Conservation (phyloP, 2,797 vertebrate species). For the Siniperca obscura region DNA sequence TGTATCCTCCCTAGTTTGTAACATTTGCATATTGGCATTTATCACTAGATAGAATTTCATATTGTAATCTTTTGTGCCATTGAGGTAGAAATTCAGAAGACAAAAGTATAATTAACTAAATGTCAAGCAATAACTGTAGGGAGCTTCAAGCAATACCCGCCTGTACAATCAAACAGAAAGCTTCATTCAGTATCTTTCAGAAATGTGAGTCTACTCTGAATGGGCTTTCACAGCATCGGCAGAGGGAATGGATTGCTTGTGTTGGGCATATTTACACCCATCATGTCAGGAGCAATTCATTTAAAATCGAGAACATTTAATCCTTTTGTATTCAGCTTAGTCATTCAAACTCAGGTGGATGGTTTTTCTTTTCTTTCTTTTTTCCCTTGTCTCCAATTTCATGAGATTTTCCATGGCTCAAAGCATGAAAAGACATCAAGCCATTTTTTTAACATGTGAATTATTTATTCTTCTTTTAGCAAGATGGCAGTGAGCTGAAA, state of each 20-base stretch:
- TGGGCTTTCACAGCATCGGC: background rate
- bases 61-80: background rate
- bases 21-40: background rate
- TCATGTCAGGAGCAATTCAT: background rate
- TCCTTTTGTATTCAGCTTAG: conserved; percentile 15
- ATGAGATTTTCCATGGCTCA: background rate
- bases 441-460: background rate
- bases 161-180: background rate
- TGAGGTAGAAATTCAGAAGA: background rate
- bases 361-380: background rate
- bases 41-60: background rate
- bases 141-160: background rate
- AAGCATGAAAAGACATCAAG: background rate
- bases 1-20: background rate
- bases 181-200: background rate
- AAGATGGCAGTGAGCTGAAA: background rate
- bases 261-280: conserved; percentile 15
- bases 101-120: background rate
- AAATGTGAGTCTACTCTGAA: background rate
- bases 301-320: conserved; percentile 23
- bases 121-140: background rate
- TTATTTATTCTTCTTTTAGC: background rate
- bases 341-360: background rate
- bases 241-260: background rate
- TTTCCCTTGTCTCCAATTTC: background rate